These are phyloP conservation scores for Cryptocephalus moraei DNA, from an alignment of 2,888 invertebrate species.

Conservation along the genomic window DNA sequence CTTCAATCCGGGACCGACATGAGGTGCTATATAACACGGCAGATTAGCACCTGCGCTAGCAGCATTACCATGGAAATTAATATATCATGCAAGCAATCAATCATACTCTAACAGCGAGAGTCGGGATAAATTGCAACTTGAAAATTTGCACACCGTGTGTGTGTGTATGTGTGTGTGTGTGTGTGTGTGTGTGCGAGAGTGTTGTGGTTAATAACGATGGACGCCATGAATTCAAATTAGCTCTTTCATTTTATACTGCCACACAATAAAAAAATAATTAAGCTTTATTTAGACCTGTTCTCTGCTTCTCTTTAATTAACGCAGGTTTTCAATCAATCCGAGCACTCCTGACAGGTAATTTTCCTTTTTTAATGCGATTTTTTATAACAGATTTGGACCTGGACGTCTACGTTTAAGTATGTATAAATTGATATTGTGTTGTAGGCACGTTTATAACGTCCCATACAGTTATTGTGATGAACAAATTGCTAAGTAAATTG, in stretches of 20 bases:
- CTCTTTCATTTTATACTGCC: constrained; percentile 8
- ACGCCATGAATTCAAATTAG: constrained; percentile 14
- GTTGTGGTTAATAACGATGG: constrained; percentile 2
- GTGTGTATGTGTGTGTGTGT: neutral
- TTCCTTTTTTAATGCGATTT: no score
- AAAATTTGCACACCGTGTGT: constrained; percentile 7
- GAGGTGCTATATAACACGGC: constrained; percentile 7
- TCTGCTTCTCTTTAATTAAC: no score
- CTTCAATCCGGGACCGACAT: no score
- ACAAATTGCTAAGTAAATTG: no score
- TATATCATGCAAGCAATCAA: constrained; percentile 16
- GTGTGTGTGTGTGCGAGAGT: no score
- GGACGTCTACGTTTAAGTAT: no score
- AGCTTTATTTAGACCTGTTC: neutral
- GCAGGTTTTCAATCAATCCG: no score
- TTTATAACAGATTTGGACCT: no score
- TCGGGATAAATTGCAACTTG: constrained; percentile 10
- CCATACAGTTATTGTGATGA: no score
- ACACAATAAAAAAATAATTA: constrained; percentile 7
- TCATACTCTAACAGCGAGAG: constrained; percentile 9
- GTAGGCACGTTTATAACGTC: no score
- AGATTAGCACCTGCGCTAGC: constrained; percentile 14
- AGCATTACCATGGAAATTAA: constrained; percentile 14
- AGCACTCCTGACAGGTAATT: no score
- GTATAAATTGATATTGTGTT: no score